phyloP scores from a whole-genome alignment of 2,113 vertebrate species.

The Ondatra zibethicus region DNA sequence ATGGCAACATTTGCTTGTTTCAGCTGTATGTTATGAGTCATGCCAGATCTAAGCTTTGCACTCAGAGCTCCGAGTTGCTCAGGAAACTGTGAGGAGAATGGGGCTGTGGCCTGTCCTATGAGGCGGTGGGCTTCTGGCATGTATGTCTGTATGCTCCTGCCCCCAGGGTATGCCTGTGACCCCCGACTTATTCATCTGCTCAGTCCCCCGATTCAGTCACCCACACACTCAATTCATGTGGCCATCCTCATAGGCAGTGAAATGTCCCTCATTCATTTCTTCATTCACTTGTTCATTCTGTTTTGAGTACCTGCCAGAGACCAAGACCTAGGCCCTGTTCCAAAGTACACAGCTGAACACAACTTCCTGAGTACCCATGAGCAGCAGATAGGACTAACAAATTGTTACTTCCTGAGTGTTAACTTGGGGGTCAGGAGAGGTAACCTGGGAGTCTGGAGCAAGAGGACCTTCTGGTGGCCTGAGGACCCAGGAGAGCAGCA shows the following conservation, averaged over 20 bases:
- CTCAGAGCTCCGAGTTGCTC: background rate
- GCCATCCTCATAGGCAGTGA: background rate
- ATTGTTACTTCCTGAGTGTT: background rate
- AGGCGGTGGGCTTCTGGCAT: background rate
- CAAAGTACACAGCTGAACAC: background rate
- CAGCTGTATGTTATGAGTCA: background rate
- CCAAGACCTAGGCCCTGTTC: background rate
- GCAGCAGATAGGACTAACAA: background rate
- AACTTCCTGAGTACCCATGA: rapidly evolving
- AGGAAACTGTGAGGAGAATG: background rate
- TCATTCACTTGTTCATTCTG: background rate
- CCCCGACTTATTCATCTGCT: too few species aligned
- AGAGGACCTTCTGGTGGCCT: background rate
- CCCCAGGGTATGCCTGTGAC: too few species aligned
- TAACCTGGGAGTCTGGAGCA: background rate
- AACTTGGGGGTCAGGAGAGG: background rate
- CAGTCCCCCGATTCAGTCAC: too few species aligned
- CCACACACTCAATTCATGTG: background rate
- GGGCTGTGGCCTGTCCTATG: background rate
- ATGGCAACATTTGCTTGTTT: background rate
- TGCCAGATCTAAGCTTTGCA: background rate
- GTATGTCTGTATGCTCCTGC: too few species aligned
- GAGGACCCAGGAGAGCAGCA: background rate
- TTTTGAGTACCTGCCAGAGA: background rate
- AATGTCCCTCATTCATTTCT: background rate